Evolutionary conservation across 2,797 vertebrate genomes (phyloP).

Genomic region (Cottoperca gobio): DNA sequence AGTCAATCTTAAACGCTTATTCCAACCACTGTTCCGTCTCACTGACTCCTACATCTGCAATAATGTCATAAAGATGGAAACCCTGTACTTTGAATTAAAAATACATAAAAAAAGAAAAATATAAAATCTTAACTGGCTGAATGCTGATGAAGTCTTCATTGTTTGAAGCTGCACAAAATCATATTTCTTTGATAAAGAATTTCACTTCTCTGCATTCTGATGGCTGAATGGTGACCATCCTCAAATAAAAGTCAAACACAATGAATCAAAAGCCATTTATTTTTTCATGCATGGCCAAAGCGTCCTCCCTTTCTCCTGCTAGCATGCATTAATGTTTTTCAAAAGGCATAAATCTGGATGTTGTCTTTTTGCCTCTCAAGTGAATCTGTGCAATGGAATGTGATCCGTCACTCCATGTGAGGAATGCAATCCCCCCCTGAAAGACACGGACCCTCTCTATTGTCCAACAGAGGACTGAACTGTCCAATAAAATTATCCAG

Average conservation of each 20-base stretch:
- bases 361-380: conserved; percentile 42
- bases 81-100: conserved; percentile 13
- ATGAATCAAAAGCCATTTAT: conserved; percentile 4
- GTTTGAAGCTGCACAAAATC: conserved; percentile 6
- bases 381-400: conserved; percentile 68
- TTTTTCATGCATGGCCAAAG: background rate
- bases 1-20: conserved; percentile 37
- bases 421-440: conserved; percentile 20
- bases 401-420: conserved; percentile 41
- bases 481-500: conserved; percentile 37
- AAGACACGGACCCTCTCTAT: conserved; percentile 23
- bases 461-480: conserved; percentile 21
- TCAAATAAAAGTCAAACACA: conserved; percentile 31
- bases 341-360: conserved; percentile 51
- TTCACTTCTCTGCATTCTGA: background rate
- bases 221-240: background rate
- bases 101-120: conserved; percentile 4
- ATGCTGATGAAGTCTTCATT: background rate
- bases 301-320: background rate
- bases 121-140: background rate
- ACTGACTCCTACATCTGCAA: conserved; percentile 12
- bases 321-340: conserved; percentile 30
- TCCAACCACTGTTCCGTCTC: conserved; percentile 26
- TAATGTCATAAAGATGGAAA: conserved; percentile 26
- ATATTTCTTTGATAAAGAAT: background rate